A percentile compares a stretch with the other conserved stretches of the same genome.
Evolutionary conservation across 2,888 invertebrate genomes (phyloP).

Genomic region (Eubasilissa splendida): DNA sequence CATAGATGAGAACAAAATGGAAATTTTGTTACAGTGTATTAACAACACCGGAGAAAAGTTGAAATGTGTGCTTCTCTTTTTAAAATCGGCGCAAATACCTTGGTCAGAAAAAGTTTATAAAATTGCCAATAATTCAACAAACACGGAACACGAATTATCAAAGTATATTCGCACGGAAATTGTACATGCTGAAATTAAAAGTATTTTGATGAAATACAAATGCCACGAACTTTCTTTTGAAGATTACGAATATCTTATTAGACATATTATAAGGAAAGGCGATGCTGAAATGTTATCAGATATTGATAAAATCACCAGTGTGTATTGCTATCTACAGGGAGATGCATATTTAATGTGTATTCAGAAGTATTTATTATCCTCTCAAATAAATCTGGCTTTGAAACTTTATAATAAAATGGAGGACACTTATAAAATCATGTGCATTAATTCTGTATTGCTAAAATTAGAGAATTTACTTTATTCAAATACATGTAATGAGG

Average conservation of each 20-base stretch:
- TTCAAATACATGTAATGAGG: slow-evolving; percentile 60
- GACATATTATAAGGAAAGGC: slow-evolving; percentile 49
- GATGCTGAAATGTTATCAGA: slow-evolving; percentile 54
- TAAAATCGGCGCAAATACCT: slow-evolving; percentile 54
- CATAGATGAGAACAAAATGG: slow-evolving; percentile 54
- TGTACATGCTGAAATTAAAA: slow-evolving; percentile 48
- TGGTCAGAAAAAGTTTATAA: slow-evolving; percentile 50
- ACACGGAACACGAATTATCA: slow-evolving; percentile 41
- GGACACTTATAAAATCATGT: slow-evolving; percentile 45
- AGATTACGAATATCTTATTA: slow-evolving; percentile 54
- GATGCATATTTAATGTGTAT: slow-evolving; percentile 55
- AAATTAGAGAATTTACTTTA: slow-evolving; percentile 69
- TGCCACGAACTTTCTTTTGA: slow-evolving; percentile 49
- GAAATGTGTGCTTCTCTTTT: slow-evolving; percentile 49
- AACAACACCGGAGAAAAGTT: slow-evolving; percentile 51
- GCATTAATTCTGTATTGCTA: slow-evolving; percentile 43
- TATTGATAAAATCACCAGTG: slow-evolving; percentile 53
- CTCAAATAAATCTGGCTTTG: slow-evolving; percentile 47
- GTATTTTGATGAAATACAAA: slow-evolving; percentile 56
- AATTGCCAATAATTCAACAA: slow-evolving; percentile 43
- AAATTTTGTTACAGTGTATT: slow-evolving; percentile 53
- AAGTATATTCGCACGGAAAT: slow-evolving; percentile 49
- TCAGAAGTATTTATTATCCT: slow-evolving; percentile 47
- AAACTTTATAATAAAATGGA: slow-evolving; percentile 48
- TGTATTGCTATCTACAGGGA: slow-evolving; percentile 50